These are phyloP conservation scores for Oxycera nigricornis DNA, from an alignment of 2,888 invertebrate genomes.

Conservation along the genomic window DNA sequence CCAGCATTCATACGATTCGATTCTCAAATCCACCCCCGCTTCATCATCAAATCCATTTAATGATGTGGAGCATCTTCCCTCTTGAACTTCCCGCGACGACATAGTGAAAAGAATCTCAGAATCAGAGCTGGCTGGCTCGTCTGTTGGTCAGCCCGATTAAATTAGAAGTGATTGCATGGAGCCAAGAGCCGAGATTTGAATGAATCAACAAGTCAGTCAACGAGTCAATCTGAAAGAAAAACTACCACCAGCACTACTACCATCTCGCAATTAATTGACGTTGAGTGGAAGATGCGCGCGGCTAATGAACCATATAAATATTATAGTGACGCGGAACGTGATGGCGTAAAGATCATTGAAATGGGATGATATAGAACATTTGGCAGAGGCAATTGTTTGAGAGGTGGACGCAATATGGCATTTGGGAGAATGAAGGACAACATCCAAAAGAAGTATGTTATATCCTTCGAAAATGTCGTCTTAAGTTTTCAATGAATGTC, in stretches of 20 bases:
- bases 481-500: no score
- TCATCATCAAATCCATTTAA: no score
- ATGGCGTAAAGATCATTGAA: no score
- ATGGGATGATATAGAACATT: no score
- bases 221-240: neutral
- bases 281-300: conserved; percentile 38
- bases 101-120: neutral
- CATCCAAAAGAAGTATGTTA: no score
- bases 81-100: conserved; percentile 11
- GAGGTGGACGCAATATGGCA: no score
- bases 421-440: no score
- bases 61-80: conserved; percentile 10
- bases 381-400: no score
- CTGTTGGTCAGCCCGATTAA: neutral
- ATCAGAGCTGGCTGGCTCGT: neutral
- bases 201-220: neutral
- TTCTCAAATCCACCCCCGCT: conserved; percentile 2
- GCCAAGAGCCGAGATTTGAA: neutral
- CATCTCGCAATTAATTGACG: conserved; percentile 1
- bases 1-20: neutral
- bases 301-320: conserved; percentile 24
- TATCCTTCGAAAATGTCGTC: no score
- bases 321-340: no score
- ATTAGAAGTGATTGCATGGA: neutral
- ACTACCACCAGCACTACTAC: no score